Percentiles rank a stretch among this genome's conserved stretches.
Conservation (phyloP, 2,888 invertebrate genomes). For the Leuctra nigra region DNA sequence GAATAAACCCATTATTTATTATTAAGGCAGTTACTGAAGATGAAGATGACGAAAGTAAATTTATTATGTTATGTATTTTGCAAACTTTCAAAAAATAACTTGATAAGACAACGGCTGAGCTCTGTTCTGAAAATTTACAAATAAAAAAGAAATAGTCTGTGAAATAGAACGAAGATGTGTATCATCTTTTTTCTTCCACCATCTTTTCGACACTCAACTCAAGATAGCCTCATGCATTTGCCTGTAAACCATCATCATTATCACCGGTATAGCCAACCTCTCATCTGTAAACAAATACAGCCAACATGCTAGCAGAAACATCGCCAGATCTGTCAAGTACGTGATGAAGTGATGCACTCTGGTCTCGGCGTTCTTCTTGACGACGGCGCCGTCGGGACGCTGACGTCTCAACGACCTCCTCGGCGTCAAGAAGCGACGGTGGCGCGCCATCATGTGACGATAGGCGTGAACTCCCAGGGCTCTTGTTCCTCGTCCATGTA, state of each 20-base stretch:
- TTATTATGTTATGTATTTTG: too few relatives aligned
- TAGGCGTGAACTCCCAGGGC: conserved; percentile 12
- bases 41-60: too few relatives aligned
- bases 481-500: too few relatives aligned
- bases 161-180: too few relatives aligned
- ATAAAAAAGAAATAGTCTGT: too few relatives aligned
- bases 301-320: conserved; percentile 71
- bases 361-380: conserved; percentile 52
- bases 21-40: too few relatives aligned
- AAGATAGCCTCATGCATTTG: conserved; percentile 61
- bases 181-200: conserved; percentile 3
- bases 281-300: conserved; percentile 75
- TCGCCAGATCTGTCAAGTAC: conserved; percentile 66
- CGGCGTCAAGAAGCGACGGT: not conserved
- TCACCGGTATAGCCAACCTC: conserved; percentile 69
- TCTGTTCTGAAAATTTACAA: too few relatives aligned
- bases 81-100: too few relatives aligned
- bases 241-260: conserved; percentile 68
- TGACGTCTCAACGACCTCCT: conserved; percentile 2
- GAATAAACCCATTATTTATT: too few relatives aligned
- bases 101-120: too few relatives aligned
- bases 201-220: conserved; percentile 1
- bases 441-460: conserved; percentile 4
- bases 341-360: conserved; percentile 63
- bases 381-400: conserved; percentile 28